Base-by-base conservation (phyloP, 2,113 vertebrate species). In the Protomyctophum bolini region DNA sequence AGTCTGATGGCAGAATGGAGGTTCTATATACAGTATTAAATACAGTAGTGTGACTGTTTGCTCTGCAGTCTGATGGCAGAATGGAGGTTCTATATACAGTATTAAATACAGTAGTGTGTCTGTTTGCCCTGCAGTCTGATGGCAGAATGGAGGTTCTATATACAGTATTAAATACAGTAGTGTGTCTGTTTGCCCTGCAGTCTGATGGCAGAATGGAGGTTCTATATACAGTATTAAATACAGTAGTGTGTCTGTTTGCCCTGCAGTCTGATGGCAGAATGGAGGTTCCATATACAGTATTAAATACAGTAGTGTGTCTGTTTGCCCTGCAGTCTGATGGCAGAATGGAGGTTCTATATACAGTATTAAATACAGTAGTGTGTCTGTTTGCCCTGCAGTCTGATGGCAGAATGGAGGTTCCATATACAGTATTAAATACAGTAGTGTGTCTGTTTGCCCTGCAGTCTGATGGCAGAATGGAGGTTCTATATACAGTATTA, bases 1-100 rank as follows among this genome's bases (percentile, higher is more conserved):
- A 99, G 98, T 58, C 86, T 98, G 47, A 99, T 99, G 97, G 96
- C 98, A 12, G n/a, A n/a, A n/a, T n/a, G n/a, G n/a, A n/a, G n/a
- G n/a, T n/a, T n/a, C n/a, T n/a, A n/a, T n/a, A 21, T 21, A 21
- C 21, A 21, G 21, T 21, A 21, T 1, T 21, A 21, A 21, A 2
- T n/a, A 21, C 21, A 21, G 21, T 21, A 21, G 56, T 29, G 66
- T 55, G 28, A 57, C n/a, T 33, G 5, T 21, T 51, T 21, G 11
- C 57, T 57, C 79, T 82, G 33, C 90, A 99, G 98, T 58, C 86
- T 98, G 47, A 99, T 99, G 97, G 96, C 98, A 12, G n/a, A n/a
- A n/a, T n/a, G n/a, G n/a, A n/a, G n/a, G n/a, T n/a, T n/a, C n/a
- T n/a, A n/a, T n/a, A 21, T 21, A 21, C 21, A 21, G 21, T 21